Conservation (phyloP, 2,113 vertebrate species). For the Todiramphus chloris region DNA sequence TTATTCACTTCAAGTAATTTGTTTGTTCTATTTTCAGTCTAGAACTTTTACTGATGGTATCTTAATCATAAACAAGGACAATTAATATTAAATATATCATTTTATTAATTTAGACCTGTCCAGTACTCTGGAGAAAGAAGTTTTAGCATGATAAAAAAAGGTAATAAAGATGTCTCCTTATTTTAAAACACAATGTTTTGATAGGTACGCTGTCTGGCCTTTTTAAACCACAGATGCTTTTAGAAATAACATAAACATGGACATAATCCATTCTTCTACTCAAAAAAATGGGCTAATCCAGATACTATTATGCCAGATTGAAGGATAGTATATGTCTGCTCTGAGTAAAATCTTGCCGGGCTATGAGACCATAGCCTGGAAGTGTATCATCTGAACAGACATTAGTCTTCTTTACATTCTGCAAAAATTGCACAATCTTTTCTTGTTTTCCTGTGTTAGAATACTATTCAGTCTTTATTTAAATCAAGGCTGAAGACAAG, state of each 20-base stretch:
- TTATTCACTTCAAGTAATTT: not conserved
- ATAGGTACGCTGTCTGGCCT: not conserved
- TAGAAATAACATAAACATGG: not conserved
- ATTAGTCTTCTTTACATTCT: not conserved
- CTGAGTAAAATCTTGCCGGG: not conserved
- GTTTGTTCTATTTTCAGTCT: not conserved
- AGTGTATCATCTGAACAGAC: fast-evolving
- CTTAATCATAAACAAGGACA: not conserved
- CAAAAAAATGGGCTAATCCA: not conserved
- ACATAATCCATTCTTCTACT: not conserved
- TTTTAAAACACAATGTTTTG: not conserved
- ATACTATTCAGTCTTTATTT: not conserved
- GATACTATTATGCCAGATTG: not conserved
- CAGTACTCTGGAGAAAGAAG: not conserved
- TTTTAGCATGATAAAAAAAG: not conserved
- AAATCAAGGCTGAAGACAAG: not conserved
- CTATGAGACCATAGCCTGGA: not conserved
- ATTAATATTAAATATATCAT: not conserved
- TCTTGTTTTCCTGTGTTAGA: not conserved
- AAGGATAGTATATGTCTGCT: not conserved
- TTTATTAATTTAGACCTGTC: not conserved
- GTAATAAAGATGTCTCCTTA: not conserved
- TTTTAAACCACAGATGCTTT: not conserved
- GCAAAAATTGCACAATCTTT: not conserved
- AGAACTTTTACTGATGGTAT: not conserved